These are phyloP conservation scores for Erynnis tages DNA, from an alignment of 2,888 invertebrate species.

Conservation along the genomic window DNA sequence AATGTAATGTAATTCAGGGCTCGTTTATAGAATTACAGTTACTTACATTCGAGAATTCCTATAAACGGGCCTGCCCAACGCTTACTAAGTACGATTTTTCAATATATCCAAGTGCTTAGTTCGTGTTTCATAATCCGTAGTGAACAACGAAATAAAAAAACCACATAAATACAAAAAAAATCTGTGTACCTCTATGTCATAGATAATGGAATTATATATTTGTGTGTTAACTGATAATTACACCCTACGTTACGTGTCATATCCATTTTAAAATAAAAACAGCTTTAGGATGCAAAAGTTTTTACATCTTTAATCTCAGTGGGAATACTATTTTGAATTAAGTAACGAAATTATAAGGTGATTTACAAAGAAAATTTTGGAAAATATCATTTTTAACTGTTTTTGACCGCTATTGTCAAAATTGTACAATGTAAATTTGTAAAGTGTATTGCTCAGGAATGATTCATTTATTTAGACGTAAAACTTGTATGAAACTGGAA, in stretches of 20 bases:
- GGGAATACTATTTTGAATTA: too few species aligned
- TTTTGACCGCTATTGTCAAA: too few species aligned
- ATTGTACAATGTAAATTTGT: too few species aligned
- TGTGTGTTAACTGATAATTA: conserved; percentile 58
- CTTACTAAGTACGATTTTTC: conserved; percentile 41
- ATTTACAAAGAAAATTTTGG: too few species aligned
- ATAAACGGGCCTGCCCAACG: conserved; percentile 55
- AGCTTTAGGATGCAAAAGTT: conserved; percentile 20
- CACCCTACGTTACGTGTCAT: conserved; percentile 47
- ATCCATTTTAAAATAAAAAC: conserved; percentile 58
- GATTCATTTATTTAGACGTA: too few species aligned
- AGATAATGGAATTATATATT: conserved; percentile 64
- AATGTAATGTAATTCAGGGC: conserved; percentile 75
- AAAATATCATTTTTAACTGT: too few species aligned
- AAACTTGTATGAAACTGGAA: neutral
- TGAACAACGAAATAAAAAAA: conserved; percentile 76
- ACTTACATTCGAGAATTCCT: conserved; percentile 38
- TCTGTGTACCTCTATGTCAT: conserved; percentile 67
- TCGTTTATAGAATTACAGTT: conserved; percentile 44
- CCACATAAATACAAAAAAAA: conserved; percentile 68
- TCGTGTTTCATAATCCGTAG: conserved; percentile 58
- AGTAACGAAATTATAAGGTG: too few species aligned
- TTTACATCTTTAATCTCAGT: too few species aligned
- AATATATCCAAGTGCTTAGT: conserved; percentile 40
- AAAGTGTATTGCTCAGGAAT: too few species aligned